phyloP scores from a whole-genome alignment of 2,113 vertebrate genomes.

The Brachirus orientalis region DNA sequence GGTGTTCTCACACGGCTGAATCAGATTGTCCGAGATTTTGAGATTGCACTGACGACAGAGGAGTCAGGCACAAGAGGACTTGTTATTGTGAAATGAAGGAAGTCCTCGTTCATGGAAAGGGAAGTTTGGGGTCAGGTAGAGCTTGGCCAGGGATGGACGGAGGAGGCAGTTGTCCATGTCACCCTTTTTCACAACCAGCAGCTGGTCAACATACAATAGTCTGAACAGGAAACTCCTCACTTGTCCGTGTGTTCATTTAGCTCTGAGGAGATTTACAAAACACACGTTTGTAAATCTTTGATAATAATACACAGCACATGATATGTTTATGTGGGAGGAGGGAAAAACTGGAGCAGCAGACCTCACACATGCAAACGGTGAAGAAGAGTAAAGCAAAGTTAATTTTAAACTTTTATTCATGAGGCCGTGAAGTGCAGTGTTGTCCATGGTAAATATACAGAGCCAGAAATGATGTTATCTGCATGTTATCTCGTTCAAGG shows the following conservation, averaged over 20 bases:
- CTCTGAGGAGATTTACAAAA: conserved; percentile 10
- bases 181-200: conserved; percentile 54
- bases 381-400: conserved; percentile 23
- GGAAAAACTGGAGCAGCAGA: conserved; percentile 8
- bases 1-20: conserved; percentile 38
- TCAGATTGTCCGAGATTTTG: conserved; percentile 31
- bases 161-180: conserved; percentile 53
- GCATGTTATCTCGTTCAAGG: conserved; percentile 17
- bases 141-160: conserved; percentile 32
- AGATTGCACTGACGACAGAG: conserved; percentile 55
- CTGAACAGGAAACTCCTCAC: conserved; percentile 10
- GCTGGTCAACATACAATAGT: conserved; percentile 17
- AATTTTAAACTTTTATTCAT: conserved; percentile 10
- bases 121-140: conserved; percentile 62
- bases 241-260: neutral
- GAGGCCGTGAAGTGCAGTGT: conserved; percentile 20
- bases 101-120: conserved; percentile 60
- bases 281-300: neutral
- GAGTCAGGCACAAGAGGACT: conserved; percentile 50
- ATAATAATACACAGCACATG: neutral
- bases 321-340: conserved; percentile 7
- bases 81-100: conserved; percentile 67
- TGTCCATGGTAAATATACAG: neutral
- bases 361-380: conserved; percentile 31
- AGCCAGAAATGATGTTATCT: conserved; percentile 19